Evolutionary conservation across 2,888 invertebrate species (phyloP).

Genomic region (Ormyrus thymus): DNA sequence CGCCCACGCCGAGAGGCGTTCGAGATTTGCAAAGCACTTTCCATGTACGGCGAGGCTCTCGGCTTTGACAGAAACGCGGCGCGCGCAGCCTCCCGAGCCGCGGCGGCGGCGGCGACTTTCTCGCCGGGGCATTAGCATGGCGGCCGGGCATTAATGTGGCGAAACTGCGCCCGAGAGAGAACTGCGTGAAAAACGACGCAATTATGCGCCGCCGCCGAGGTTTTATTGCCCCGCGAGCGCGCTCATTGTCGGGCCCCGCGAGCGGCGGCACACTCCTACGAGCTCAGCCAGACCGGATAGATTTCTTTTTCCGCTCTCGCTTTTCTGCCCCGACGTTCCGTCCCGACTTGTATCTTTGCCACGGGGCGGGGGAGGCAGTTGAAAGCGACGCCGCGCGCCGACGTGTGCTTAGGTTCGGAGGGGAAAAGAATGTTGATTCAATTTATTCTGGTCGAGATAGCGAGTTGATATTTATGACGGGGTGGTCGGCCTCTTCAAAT

Average conservation of each 20-base stretch:
- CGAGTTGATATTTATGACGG: too few species aligned
- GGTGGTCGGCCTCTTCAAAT: too few species aligned
- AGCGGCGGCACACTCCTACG: slow-evolving; percentile 3
- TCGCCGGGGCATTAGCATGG: slow-evolving; percentile 2
- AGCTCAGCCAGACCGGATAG: neutral
- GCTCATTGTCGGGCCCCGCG: neutral
- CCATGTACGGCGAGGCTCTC: slow-evolving; percentile 28
- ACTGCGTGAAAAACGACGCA: slow-evolving; percentile 26
- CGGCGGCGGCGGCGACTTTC: slow-evolving; percentile 15
- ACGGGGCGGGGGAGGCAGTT: neutral
- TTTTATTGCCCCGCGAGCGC: slow-evolving; percentile 16
- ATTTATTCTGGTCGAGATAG: too few species aligned
- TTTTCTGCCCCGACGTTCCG: neutral
- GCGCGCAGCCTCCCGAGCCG: slow-evolving; percentile 7
- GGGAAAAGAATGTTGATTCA: too few species aligned
- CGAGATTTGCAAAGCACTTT: slow-evolving; percentile 36
- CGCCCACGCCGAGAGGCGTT: neutral
- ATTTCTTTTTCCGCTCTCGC: neutral
- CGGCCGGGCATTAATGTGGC: slow-evolving; percentile 7
- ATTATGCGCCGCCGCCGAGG: slow-evolving; percentile 24
- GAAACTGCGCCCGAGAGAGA: slow-evolving; percentile 19
- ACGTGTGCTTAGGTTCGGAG: too few species aligned
- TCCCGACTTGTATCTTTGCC: neutral
- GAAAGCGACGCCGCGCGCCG: too few species aligned
- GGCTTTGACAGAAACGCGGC: neutral